phyloP scores from a whole-genome alignment of 2,888 invertebrate genomes.

The Chrysina gloriosa region DNA sequence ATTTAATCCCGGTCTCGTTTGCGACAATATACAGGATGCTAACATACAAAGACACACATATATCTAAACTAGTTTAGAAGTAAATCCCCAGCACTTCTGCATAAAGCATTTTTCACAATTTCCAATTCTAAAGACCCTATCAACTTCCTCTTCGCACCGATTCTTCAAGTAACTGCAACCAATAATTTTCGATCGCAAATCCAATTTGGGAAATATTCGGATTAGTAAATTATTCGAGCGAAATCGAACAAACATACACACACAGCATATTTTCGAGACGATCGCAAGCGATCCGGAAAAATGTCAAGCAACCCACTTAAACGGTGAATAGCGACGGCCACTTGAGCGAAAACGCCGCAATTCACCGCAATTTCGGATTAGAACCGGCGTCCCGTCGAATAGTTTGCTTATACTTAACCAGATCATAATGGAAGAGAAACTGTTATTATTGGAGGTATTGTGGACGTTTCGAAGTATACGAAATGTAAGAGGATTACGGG shows the following conservation, averaged over 20 bases:
- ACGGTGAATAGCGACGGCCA: conserved; percentile 47
- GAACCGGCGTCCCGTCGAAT: conserved; percentile 35
- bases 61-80: too few relatives aligned
- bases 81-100: too few relatives aligned
- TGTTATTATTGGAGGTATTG: conserved; percentile 17
- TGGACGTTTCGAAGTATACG: conserved; percentile 9
- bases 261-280: conserved; percentile 36
- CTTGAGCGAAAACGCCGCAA: conserved; percentile 46
- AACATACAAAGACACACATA: too few relatives aligned
- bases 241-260: background rate
- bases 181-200: too few relatives aligned
- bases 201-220: conserved; percentile 12
- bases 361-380: conserved; percentile 50
- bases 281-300: conserved; percentile 47
- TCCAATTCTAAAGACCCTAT: too few relatives aligned
- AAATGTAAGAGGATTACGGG: conserved; percentile 49
- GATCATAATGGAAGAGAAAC: conserved; percentile 13
- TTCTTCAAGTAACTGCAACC: background rate
- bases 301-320: conserved; percentile 53
- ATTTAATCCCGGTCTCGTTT: too few relatives aligned
- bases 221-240: conserved; percentile 8
- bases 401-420: conserved; percentile 11
- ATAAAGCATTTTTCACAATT: too few relatives aligned
- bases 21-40: too few relatives aligned
- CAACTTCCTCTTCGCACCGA: too few relatives aligned